phyloP scores from a whole-genome alignment of 2,888 invertebrate species.

The Ennomos quercinarius region DNA sequence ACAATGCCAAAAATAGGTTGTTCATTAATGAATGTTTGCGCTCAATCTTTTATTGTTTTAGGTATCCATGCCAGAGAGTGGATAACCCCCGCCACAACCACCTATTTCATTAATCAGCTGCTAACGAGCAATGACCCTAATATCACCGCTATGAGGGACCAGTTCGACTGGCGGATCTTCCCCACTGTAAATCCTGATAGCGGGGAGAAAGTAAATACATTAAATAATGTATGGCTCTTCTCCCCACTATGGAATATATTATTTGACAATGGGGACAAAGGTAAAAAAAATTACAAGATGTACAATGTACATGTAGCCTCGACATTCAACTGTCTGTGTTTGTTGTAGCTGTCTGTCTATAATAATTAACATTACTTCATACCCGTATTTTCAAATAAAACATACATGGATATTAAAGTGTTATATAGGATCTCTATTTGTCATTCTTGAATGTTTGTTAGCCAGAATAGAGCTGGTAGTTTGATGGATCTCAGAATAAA shows the following conservation, averaged over 20 bases:
- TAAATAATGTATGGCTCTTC: too few species aligned
- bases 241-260: too few species aligned
- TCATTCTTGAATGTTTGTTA: conserved; percentile 9
- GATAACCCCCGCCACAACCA: conserved; percentile 88
- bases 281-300: too few species aligned
- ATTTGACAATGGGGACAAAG: too few species aligned
- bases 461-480: conserved; percentile 27
- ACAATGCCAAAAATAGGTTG: too few species aligned
- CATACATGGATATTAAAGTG: too few species aligned
- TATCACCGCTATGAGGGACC: conserved; percentile 77
- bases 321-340: not conserved
- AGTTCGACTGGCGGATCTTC: conserved; percentile 90
- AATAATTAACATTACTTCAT: too few species aligned
- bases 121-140: conserved; percentile 81
- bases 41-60: conserved; percentile 29
- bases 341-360: too few species aligned
- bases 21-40: too few species aligned
- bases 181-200: conserved; percentile 93
- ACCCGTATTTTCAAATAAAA: not conserved
- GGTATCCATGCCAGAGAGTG: conserved; percentile 92
- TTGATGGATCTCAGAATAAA: conserved; percentile 39
- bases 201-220: too few species aligned
- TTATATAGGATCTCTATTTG: conserved; percentile 2
- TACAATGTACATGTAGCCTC: too few species aligned
- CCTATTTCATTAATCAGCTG: conserved; percentile 87